Percentiles rank a stretch among this genome's conserved stretches.
These are phyloP conservation scores for Porites lutea DNA, from an alignment of 64 coral and sea anemone genomes.

Conservation along the genomic window DNA sequence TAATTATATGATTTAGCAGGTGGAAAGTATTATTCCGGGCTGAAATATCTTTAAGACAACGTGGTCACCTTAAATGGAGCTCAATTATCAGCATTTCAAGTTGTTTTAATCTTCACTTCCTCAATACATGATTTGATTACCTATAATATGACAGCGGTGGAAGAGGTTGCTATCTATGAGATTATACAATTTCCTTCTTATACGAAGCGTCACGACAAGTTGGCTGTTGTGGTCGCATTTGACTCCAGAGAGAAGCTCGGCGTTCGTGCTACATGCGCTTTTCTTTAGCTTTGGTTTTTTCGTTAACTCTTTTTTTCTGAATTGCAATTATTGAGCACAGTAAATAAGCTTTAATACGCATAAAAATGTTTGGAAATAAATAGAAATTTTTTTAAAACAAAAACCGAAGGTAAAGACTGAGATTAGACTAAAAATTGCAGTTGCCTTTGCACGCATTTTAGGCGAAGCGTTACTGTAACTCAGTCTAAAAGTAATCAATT, in stretches of 20 bases:
- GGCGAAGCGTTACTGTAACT: too few relatives aligned
- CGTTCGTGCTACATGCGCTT: too few relatives aligned
- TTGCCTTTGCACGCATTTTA: too few relatives aligned
- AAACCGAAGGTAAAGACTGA: too few relatives aligned
- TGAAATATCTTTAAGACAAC: background rate
- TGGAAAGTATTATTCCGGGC: background rate
- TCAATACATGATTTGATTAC: background rate
- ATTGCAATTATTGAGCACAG: too few relatives aligned
- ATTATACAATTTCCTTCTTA: conserved; percentile 7
- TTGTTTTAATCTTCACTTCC: background rate
- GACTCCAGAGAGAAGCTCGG: background rate
- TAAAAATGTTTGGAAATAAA: too few relatives aligned
- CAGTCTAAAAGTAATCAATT: background rate
- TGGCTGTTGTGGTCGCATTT: background rate
- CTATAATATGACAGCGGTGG: background rate
- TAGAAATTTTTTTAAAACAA: too few relatives aligned
- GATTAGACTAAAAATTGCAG: too few relatives aligned
- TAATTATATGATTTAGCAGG: background rate
- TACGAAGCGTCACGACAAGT: background rate
- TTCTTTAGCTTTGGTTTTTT: too few relatives aligned
- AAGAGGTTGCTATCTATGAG: background rate
- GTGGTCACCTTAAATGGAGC: conserved; percentile 4
- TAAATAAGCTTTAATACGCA: too few relatives aligned
- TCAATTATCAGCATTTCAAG: background rate
- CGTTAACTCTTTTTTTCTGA: too few relatives aligned